A percentile compares a stretch with the other conserved stretches of the same genome.
Evolutionary conservation across 2,113 vertebrate species (phyloP).

Genomic region (Capreolus pygargus): DNA sequence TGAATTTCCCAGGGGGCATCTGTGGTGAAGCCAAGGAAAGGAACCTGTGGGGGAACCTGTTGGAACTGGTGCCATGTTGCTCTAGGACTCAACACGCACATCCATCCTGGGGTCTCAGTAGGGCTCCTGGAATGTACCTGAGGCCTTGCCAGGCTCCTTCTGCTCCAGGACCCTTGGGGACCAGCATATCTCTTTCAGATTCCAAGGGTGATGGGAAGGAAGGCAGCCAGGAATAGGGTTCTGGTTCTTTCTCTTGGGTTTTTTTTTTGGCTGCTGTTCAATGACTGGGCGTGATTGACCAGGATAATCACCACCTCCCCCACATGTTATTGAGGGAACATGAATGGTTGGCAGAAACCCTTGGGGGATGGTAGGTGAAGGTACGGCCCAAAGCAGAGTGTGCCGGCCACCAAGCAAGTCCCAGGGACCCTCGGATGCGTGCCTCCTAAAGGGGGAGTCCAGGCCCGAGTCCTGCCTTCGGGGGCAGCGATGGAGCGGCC

Average conservation of each 20-base stretch:
- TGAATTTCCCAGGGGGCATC: conserved; percentile 28
- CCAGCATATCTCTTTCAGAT: neutral
- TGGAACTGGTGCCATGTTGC: neutral
- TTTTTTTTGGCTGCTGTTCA: conserved; percentile 20
- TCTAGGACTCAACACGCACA: neutral
- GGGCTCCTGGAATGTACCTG: neutral
- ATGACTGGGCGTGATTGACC: conserved; percentile 17
- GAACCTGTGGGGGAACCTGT: neutral
- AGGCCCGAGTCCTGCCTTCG: neutral
- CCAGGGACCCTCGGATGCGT: neutral
- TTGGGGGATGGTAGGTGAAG: neutral
- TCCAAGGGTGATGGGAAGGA: neutral
- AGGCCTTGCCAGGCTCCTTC: neutral
- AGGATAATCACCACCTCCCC: neutral
- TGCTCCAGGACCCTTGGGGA: neutral
- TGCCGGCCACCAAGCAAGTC: neutral
- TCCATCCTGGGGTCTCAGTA: neutral
- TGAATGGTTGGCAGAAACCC: neutral
- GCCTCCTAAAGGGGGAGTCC: neutral
- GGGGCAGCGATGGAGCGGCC: neutral
- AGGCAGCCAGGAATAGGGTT: neutral
- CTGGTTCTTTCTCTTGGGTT: neutral
- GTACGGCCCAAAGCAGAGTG: neutral
- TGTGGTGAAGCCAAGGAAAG: neutral
- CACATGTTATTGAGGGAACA: neutral